Percentiles rank a stretch among this genome's conserved stretches.
Evolutionary conservation across 1,140 invertebrate species (phyloP).

Genomic region (Antheraea mylitta): DNA sequence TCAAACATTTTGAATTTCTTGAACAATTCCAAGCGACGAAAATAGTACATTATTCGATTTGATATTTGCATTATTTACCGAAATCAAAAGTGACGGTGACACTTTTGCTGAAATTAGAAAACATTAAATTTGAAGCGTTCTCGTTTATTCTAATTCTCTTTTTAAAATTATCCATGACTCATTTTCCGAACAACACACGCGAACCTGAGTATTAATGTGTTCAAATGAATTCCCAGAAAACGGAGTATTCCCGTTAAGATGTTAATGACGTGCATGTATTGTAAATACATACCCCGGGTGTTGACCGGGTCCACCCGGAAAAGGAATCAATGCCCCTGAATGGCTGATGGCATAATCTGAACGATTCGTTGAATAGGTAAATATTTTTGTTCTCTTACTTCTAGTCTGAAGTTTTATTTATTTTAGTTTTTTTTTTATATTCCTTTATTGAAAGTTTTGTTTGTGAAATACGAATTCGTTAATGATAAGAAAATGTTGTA

Average conservation of each 20-base stretch:
- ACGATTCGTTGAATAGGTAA: neutral
- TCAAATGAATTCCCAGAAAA: conserved; percentile 12
- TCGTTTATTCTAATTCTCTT: neutral
- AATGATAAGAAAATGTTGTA: no score
- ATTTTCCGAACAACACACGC: neutral
- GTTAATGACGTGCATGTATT: conserved; percentile 12
- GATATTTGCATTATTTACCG: neutral
- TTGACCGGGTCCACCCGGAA: conserved; percentile 28
- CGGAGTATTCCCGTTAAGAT: conserved; percentile 10
- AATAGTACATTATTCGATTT: neutral
- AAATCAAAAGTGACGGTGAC: neutral
- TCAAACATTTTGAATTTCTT: neutral
- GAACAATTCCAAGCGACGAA: neutral
- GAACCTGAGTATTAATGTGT: neutral
- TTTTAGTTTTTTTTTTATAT: no score
- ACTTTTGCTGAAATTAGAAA: neutral
- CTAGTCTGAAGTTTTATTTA: no score
- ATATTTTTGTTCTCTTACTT: neutral
- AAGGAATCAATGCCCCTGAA: conserved; percentile 29
- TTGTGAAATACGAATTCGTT: no score
- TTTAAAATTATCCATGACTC: neutral
- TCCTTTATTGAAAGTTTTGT: no score
- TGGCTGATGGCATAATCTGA: conserved; percentile 13
- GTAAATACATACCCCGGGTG: conserved; percentile 2
- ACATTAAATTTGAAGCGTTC: neutral